Evolutionary conservation across 1,140 invertebrate species (phyloP).

Genomic region (Amyelois transitella): DNA sequence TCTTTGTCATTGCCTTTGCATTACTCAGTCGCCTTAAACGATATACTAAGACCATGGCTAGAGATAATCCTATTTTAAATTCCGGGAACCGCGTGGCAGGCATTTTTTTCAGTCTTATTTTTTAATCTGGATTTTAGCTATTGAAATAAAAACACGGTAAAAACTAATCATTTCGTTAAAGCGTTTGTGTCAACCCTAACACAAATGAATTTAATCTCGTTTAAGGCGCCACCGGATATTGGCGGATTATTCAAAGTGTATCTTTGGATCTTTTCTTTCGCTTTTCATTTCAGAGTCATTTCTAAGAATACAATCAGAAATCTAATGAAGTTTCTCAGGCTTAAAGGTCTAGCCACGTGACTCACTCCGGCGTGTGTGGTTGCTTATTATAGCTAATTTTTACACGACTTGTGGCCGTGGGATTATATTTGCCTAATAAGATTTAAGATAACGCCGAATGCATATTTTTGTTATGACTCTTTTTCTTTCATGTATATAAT

Average conservation of each 20-base stretch:
- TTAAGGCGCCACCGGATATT: conserved; percentile 45
- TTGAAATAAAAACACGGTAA: no score
- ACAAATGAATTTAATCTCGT: background rate
- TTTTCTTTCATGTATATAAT: no score
- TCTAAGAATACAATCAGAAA: background rate
- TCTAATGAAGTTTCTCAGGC: background rate
- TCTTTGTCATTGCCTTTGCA: no score
- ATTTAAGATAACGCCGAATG: background rate
- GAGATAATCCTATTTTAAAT: no score
- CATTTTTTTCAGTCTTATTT: no score
- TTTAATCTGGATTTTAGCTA: no score
- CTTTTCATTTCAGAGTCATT: conserved; percentile 11
- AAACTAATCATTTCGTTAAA: no score
- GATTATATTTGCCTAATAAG: background rate
- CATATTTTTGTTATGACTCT: background rate
- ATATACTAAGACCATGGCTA: no score
- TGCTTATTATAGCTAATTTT: background rate
- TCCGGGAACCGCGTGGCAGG: no score
- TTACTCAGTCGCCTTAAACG: no score
- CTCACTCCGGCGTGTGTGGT: conserved; percentile 2
- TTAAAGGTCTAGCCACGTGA: background rate
- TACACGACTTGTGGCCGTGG: background rate
- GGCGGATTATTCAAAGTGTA: conserved; percentile 21
- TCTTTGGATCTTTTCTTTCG: conserved; percentile 7
- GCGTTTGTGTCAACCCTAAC: background rate